phyloP scores from a whole-genome alignment of 1,140 invertebrate species.

The Pogonomyrmex californicus region DNA sequence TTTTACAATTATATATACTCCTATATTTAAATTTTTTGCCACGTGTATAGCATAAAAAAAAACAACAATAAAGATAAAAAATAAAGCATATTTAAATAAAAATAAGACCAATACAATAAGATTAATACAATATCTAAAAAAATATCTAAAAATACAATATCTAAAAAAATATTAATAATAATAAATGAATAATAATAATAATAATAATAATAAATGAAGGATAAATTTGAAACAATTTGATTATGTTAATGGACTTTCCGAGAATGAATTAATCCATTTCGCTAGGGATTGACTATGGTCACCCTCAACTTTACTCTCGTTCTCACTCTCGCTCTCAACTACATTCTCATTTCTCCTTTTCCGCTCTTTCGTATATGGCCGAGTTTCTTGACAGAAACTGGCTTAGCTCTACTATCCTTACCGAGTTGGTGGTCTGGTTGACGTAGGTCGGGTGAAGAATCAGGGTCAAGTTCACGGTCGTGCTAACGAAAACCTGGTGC shows the following conservation, averaged over 20 bases:
- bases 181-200: background rate
- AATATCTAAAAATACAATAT: too few relatives aligned
- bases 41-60: background rate
- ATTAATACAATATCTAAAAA: too few relatives aligned
- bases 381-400: constrained; percentile 53
- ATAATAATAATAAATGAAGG: background rate
- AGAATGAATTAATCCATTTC: constrained; percentile 33
- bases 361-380: constrained; percentile 30
- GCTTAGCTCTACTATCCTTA: constrained; percentile 32
- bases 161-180: too few relatives aligned
- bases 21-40: background rate
- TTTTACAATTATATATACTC: background rate
- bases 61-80: background rate
- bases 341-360: constrained; percentile 34
- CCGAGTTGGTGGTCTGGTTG: constrained; percentile 42
- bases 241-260: background rate
- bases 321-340: constrained; percentile 32
- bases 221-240: background rate
- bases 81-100: too few relatives aligned
- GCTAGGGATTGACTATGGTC: constrained; percentile 35
- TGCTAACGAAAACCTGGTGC: constrained; percentile 19
- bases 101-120: too few relatives aligned
- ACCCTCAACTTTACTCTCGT: constrained; percentile 53
- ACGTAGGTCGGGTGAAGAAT: constrained; percentile 35
- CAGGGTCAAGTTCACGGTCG: constrained; percentile 40